Percentiles rank a stretch among this genome's conserved stretches.
These are phyloP conservation scores for Typhlichthys eigenmanni DNA, from an alignment of 2,797 vertebrate species.

Conservation along the genomic window DNA sequence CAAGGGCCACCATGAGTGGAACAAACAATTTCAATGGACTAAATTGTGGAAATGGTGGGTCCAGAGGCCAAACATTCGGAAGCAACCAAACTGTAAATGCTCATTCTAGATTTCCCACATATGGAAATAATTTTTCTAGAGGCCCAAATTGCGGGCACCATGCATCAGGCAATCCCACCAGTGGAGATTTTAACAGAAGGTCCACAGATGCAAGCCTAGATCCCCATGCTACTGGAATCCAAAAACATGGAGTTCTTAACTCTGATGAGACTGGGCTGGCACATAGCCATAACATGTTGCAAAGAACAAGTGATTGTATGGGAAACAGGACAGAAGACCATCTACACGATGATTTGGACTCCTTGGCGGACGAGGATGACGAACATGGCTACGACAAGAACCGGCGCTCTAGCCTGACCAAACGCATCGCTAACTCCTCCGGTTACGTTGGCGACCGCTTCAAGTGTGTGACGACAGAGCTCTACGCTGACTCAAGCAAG, in stretches of 20 bases:
- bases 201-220: conserved; percentile 7
- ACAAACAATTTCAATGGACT: conserved; percentile 13
- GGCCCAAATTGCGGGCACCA: conserved; percentile 13
- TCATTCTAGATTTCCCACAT: background rate
- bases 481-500: conserved; percentile 88
- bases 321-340: conserved; percentile 74
- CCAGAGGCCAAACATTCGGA: conserved; percentile 8
- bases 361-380: conserved; percentile 71
- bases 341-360: conserved; percentile 58
- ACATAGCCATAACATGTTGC: background rate
- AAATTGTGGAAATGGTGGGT: conserved; percentile 1
- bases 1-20: conserved; percentile 10
- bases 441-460: conserved; percentile 89
- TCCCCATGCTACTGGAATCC: background rate
- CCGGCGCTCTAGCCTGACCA: conserved; percentile 84
- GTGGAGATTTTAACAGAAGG: background rate
- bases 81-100: conserved; percentile 1
- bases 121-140: conserved; percentile 5
- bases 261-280: conserved; percentile 3
- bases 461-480: conserved; percentile 88
- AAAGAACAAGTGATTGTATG: conserved; percentile 46
- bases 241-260: background rate
- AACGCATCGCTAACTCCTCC: conserved; percentile 87
- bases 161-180: conserved; percentile 3
- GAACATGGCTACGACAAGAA: conserved; percentile 68